A percentile compares a stretch with the other conserved stretches of the same genome.
phyloP scores from a whole-genome alignment of 2,888 invertebrate genomes.

The Cephus pulcher region DNA sequence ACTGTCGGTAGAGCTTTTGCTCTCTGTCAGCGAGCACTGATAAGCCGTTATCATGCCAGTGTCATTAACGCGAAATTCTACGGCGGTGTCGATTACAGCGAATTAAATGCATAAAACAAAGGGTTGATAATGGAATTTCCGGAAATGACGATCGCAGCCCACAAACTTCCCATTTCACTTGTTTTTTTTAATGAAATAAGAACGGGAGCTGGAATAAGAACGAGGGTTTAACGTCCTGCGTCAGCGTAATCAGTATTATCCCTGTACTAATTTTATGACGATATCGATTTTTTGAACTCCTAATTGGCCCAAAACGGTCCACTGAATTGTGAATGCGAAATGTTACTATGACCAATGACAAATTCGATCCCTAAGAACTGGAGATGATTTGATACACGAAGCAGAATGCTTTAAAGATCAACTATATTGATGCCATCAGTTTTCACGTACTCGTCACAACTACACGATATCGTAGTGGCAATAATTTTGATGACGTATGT shows the following conservation, averaged over 20 bases:
- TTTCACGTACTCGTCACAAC: too few relatives aligned
- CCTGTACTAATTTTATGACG: too few relatives aligned
- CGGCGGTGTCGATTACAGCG: slow-evolving; percentile 28
- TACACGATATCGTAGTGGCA: too few relatives aligned
- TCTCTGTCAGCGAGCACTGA: not conserved
- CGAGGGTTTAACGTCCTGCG: not conserved
- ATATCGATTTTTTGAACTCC: too few relatives aligned
- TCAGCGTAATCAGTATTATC: not conserved
- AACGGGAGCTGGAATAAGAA: not conserved
- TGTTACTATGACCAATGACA: not conserved
- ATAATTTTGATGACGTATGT: too few relatives aligned
- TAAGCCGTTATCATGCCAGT: not conserved
- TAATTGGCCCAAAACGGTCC: not conserved
- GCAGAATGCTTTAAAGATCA: not conserved
- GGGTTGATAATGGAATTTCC: slow-evolving; percentile 44
- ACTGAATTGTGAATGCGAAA: not conserved
- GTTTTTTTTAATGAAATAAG: slow-evolving; percentile 19
- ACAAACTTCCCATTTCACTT: slow-evolving; percentile 35
- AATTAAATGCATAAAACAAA: slow-evolving; percentile 40
- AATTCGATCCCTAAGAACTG: not conserved
- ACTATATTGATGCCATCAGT: too few relatives aligned
- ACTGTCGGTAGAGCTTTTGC: not conserved
- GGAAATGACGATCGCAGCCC: slow-evolving; percentile 35
- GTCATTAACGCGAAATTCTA: not conserved
- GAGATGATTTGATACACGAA: too few relatives aligned